Evolutionary conservation across 2,113 vertebrate species (phyloP).

Genomic region (Ochotona princeps): DNA sequence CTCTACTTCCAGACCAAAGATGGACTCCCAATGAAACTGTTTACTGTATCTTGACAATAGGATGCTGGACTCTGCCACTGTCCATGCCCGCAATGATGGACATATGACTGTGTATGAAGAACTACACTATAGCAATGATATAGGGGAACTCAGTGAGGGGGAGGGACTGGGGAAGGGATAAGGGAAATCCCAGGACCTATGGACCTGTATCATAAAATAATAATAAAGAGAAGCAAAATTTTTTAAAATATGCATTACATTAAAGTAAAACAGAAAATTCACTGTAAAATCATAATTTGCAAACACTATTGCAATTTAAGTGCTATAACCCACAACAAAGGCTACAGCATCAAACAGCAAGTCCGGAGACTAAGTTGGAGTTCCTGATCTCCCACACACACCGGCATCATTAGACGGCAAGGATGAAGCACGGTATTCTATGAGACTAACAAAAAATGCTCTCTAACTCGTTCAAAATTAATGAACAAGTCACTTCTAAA

Average conservation of each 20-base stretch:
- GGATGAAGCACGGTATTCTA: not conserved
- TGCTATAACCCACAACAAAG: not conserved
- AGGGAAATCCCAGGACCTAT: too few species aligned
- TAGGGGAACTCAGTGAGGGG: too few species aligned
- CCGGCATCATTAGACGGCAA: not conserved
- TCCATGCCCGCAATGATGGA: too few species aligned
- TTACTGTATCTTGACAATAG: too few species aligned
- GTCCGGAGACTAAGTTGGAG: not conserved
- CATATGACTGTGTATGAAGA: too few species aligned
- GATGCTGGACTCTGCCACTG: too few species aligned
- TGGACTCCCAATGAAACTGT: too few species aligned
- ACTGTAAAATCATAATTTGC: not conserved
- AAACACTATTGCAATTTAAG: constrained; percentile 4
- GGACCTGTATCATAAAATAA: too few species aligned
- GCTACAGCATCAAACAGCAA: not conserved
- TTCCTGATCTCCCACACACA: constrained; percentile 4
- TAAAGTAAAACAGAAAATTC: constrained; percentile 42
- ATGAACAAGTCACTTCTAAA: constrained; percentile 24
- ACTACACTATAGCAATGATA: too few species aligned
- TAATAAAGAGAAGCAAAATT: too few species aligned
- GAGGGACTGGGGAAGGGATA: too few species aligned
- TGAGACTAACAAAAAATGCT: not conserved
- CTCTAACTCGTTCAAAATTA: constrained; percentile 14
- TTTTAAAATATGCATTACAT: not conserved
- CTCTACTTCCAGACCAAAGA: too few species aligned